Conservation (phyloP, 2,797 vertebrate genomes). For the Limosa lapponica region DNA sequence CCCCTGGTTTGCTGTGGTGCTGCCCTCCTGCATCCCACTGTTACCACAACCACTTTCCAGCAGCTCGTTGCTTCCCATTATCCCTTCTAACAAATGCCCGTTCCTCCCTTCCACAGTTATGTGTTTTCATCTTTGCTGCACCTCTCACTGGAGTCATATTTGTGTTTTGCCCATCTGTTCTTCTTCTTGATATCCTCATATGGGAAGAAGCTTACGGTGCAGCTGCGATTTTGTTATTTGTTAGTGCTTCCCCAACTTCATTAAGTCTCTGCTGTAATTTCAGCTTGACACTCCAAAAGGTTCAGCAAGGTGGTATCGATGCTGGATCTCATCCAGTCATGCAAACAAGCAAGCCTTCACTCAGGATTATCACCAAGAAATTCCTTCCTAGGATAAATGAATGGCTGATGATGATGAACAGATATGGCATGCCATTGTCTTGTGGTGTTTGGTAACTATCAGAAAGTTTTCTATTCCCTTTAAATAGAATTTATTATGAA, state of each 20-base stretch:
- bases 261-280: neutral
- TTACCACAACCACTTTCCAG: neutral
- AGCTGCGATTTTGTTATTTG: neutral
- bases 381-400: constrained; percentile 52
- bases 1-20: neutral
- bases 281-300: constrained; percentile 41
- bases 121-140: neutral
- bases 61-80: neutral
- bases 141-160: neutral
- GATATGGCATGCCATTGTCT: constrained; percentile 58
- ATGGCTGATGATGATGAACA: constrained; percentile 31
- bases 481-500: constrained; percentile 65
- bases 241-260: neutral
- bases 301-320: constrained; percentile 40
- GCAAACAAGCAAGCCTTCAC: constrained; percentile 50
- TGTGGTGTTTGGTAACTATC: constrained; percentile 56
- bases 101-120: neutral
- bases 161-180: neutral
- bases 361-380: constrained; percentile 67
- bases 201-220: neutral
- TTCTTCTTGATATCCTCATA: neutral
- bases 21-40: neutral
- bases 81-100: neutral
- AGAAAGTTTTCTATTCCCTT: constrained; percentile 63
- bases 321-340: constrained; percentile 57